A percentile compares a stretch with the other conserved stretches of the same genome.
These are phyloP conservation scores for Dascyllus trimaculatus DNA, from an alignment of 2,113 vertebrate genomes.

Conservation along the genomic window DNA sequence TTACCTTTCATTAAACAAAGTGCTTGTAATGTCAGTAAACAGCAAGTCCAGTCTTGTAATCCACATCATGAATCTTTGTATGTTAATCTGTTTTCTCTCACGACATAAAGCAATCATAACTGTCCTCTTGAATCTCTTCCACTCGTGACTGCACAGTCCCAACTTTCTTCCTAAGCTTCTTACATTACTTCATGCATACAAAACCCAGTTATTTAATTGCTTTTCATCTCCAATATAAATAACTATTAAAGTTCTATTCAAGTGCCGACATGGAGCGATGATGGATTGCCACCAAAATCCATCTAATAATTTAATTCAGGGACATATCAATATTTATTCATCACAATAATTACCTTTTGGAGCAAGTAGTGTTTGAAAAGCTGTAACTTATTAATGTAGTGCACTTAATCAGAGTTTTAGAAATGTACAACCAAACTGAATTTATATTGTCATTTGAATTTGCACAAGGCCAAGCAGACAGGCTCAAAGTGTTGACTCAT, in stretches of 20 bases:
- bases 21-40: not conserved
- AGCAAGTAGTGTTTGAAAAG: conserved; percentile 18
- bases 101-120: no score
- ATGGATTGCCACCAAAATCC: not conserved
- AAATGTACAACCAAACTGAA: not conserved
- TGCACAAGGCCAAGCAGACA: conserved; percentile 15
- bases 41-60: not conserved
- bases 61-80: not conserved
- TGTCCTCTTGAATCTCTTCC: no score
- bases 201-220: not conserved
- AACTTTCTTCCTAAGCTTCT: no score
- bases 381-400: no score
- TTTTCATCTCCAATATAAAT: conserved; percentile 27
- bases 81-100: no score
- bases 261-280: not conserved
- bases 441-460: conserved; percentile 15
- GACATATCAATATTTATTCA: conserved; percentile 35
- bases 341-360: conserved; percentile 36
- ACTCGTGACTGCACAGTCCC: no score
- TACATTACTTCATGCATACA: not conserved
- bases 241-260: conserved; percentile 23
- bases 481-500: conserved; percentile 1
- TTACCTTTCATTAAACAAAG: no score
- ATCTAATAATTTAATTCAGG: conserved; percentile 50
- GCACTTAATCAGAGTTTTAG: no score